Evolutionary conservation across 2,888 invertebrate species (phyloP).

Genomic region (Heliconius aoede): DNA sequence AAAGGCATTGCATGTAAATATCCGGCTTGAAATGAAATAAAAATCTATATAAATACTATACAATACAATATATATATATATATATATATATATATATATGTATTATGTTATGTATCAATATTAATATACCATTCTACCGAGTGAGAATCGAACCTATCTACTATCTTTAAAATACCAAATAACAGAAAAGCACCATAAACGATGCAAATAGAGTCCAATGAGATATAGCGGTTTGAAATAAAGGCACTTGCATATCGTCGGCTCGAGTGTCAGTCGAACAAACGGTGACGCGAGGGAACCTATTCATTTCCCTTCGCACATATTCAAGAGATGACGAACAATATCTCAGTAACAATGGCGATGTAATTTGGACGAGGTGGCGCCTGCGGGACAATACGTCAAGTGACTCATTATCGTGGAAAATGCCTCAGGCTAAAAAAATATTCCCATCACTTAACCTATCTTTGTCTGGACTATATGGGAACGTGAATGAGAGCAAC

Average conservation of each 20-base stretch:
- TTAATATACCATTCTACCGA: too few species aligned
- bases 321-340: constrained; percentile 76
- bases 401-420: constrained; percentile 79
- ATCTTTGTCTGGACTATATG: constrained; percentile 52
- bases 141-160: too few species aligned
- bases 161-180: neutral
- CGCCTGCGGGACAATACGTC: constrained; percentile 76
- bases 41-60: too few species aligned
- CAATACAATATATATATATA: too few species aligned
- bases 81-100: too few species aligned
- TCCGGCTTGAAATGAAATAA: too few species aligned
- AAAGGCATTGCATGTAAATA: too few species aligned
- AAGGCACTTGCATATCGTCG: constrained; percentile 12
- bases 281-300: constrained; percentile 63
- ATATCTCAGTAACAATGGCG: constrained; percentile 78
- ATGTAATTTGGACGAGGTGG: constrained; percentile 77
- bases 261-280: constrained; percentile 23
- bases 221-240: constrained; percentile 10
- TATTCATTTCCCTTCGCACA: constrained; percentile 80
- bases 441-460: constrained; percentile 63
- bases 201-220: constrained; percentile 2
- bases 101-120: too few species aligned
- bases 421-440: constrained; percentile 70
- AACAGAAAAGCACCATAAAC: neutral
- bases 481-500: constrained; percentile 6